phyloP scores from a whole-genome alignment of 1,140 invertebrate genomes.

The Hyphantria cunea region DNA sequence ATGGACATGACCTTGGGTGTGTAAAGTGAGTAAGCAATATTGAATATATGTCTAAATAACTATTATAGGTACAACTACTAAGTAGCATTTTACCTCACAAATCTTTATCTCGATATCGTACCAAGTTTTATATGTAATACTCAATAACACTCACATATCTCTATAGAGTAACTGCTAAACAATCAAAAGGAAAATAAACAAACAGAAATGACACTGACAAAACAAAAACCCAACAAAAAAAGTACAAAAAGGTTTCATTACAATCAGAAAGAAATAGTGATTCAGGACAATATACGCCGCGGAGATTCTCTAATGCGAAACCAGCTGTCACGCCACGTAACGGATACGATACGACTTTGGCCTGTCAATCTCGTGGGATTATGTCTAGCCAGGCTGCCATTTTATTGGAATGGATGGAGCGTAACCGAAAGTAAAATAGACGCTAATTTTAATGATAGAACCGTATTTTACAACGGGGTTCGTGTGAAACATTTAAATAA shows the following conservation, averaged over 20 bases:
- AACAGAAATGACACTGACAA: too few relatives aligned
- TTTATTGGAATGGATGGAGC: constrained; percentile 6
- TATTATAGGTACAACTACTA: too few relatives aligned
- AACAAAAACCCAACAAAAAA: neutral
- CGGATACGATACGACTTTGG: constrained; percentile 13
- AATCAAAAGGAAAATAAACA: too few relatives aligned
- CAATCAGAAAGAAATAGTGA: constrained; percentile 4
- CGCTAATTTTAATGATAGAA: neutral
- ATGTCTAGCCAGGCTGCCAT: constrained; percentile 2
- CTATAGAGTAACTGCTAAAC: too few relatives aligned
- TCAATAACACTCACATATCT: too few relatives aligned
- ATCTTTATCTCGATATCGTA: too few relatives aligned
- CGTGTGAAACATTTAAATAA: neutral
- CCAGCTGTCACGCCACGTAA: constrained; percentile 6
- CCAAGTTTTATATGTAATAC: too few relatives aligned
- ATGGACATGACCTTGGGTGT: too few relatives aligned
- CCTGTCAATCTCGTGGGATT: constrained; percentile 18
- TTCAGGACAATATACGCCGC: neutral
- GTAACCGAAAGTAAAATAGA: constrained; percentile 7
- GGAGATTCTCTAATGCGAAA: constrained; percentile 3
- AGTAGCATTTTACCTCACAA: too few relatives aligned
- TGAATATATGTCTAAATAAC: too few relatives aligned
- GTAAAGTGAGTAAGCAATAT: too few relatives aligned
- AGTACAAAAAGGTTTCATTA: constrained; percentile 2
- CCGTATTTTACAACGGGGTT: neutral